Percentiles rank a stretch among this genome's conserved stretches.
These are phyloP conservation scores for Neosilurus hyrtlii DNA, from an alignment of 2,797 vertebrate genomes.

Conservation along the genomic window DNA sequence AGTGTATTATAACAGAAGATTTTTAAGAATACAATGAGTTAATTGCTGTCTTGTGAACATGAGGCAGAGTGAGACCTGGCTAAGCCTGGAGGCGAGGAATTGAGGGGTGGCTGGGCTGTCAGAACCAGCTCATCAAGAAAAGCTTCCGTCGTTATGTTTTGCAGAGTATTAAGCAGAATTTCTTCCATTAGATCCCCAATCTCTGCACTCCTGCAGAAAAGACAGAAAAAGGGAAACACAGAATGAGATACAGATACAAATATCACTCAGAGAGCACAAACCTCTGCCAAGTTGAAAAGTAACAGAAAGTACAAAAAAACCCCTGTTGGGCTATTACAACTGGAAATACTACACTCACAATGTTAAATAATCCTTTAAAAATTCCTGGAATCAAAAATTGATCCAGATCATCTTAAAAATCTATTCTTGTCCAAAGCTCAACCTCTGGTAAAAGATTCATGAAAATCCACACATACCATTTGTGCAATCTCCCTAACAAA, in stretches of 20 bases:
- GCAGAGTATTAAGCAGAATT: constrained; percentile 82
- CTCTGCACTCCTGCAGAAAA: constrained; percentile 65
- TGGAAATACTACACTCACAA: too few relatives aligned
- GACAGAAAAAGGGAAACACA: background rate
- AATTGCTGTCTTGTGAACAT: background rate
- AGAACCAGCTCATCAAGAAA: constrained; percentile 83
- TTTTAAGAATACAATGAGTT: background rate
- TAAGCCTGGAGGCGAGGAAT: constrained; percentile 68
- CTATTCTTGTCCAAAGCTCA: too few relatives aligned
- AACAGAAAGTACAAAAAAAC: too few relatives aligned
- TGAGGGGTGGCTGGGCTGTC: constrained; percentile 73
- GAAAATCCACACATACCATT: too few relatives aligned
- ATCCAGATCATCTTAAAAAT: too few relatives aligned
- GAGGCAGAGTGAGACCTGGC: constrained; percentile 35
- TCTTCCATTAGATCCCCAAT: constrained; percentile 74
- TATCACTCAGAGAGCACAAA: too few relatives aligned
- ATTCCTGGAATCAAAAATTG: too few relatives aligned
- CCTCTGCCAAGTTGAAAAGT: too few relatives aligned
- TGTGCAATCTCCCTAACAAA: too few relatives aligned
- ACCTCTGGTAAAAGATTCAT: too few relatives aligned
- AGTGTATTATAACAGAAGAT: background rate
- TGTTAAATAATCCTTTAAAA: too few relatives aligned
- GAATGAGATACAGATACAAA: background rate
- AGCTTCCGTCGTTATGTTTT: constrained; percentile 88
- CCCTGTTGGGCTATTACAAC: too few relatives aligned